These are phyloP conservation scores for Otus scops DNA, from an alignment of 2,797 vertebrate genomes.

Conservation along the genomic window DNA sequence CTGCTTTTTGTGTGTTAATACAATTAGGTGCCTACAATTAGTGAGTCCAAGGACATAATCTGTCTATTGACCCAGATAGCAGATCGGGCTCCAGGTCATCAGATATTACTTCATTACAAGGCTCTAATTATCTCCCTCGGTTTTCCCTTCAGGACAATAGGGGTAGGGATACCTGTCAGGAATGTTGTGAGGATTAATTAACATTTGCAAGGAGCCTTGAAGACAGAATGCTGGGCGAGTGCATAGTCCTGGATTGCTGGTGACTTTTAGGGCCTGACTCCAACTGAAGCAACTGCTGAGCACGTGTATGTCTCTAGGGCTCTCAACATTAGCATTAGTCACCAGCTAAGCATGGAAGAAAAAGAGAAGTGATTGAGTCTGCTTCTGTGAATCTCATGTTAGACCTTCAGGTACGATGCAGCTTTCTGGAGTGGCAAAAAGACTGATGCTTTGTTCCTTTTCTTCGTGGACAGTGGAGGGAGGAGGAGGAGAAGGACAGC, in stretches of 20 bases:
- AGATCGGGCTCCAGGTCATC: conserved; percentile 23
- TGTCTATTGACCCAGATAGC: background rate
- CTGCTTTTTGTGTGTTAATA: conserved; percentile 46
- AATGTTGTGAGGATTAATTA: conserved; percentile 1
- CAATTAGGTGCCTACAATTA: conserved; percentile 34
- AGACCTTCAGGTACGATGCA: background rate
- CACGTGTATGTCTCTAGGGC: background rate
- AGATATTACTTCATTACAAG: conserved; percentile 1
- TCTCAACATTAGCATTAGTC: background rate
- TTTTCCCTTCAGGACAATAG: conserved; percentile 23
- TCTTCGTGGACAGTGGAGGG: background rate
- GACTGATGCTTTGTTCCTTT: background rate
- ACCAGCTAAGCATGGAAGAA: background rate
- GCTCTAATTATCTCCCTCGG: conserved; percentile 15
- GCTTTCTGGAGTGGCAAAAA: background rate
- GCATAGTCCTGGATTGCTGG: background rate
- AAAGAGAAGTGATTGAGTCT: background rate
- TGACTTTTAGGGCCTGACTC: background rate
- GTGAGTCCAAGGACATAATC: conserved; percentile 3
- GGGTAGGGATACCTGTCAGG: conserved; percentile 5
- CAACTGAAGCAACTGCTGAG: background rate
- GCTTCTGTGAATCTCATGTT: background rate
- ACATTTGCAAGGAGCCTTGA: background rate
- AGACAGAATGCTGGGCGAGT: background rate
- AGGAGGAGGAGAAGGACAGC: background rate